Percentiles rank a stretch among this genome's conserved stretches.
These are phyloP conservation scores for Stenolophus ochropezus DNA, from an alignment of 2,888 invertebrate species.

Conservation along the genomic window DNA sequence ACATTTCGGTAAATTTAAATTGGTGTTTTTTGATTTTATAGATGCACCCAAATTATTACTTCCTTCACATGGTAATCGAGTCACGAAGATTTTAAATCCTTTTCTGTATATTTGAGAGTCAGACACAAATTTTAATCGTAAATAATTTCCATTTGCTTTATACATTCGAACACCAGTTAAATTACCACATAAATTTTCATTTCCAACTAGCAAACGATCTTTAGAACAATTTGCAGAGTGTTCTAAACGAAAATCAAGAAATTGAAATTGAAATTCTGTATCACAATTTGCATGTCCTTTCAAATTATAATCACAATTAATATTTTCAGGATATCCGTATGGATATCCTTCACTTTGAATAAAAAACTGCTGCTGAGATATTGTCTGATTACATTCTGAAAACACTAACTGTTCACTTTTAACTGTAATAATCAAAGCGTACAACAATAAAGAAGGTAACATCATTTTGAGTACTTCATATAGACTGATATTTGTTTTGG, in stretches of 20 bases:
- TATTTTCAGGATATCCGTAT: slow-evolving; percentile 71
- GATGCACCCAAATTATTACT: slow-evolving; percentile 35
- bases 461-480: slow-evolving; percentile 2
- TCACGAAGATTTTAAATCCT: slow-evolving; percentile 76
- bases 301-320: slow-evolving; percentile 74
- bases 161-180: slow-evolving; percentile 73
- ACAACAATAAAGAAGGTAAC: background rate
- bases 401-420: slow-evolving; percentile 9
- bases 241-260: slow-evolving; percentile 75
- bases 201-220: slow-evolving; percentile 74
- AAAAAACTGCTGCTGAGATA: slow-evolving; percentile 71
- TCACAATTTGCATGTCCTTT: slow-evolving; percentile 74
- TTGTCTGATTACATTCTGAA: slow-evolving; percentile 27
- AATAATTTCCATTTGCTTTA: slow-evolving; percentile 70
- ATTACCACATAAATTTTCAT: slow-evolving; percentile 74
- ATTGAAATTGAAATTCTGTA: slow-evolving; percentile 75
- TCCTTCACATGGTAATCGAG: slow-evolving; percentile 67
- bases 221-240: slow-evolving; percentile 73
- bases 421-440: background rate
- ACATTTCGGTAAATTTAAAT: slow-evolving; percentile 67
- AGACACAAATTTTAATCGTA: slow-evolving; percentile 74
- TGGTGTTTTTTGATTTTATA: background rate
- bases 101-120: slow-evolving; percentile 68
- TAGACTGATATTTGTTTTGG: background rate
- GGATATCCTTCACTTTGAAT: slow-evolving; percentile 76